Percentiles rank a stretch among this genome's conserved stretches.
Evolutionary conservation across 92 coral and sea anemone species (phyloP).

Genomic region (Pocillopora meandrina): DNA sequence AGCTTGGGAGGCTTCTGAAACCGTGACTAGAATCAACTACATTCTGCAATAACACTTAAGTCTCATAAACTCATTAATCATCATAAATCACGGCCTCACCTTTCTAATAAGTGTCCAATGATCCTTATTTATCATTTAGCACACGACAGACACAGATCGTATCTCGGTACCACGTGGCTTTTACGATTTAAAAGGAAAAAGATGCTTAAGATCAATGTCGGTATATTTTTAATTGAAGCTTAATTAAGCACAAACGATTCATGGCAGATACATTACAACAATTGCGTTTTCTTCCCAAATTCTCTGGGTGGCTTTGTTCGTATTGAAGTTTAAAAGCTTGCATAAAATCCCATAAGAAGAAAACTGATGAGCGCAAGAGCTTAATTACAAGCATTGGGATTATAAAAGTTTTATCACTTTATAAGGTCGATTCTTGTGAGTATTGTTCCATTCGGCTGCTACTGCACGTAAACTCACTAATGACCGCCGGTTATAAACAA

Average conservation of each 20-base stretch:
- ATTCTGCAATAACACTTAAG: no score
- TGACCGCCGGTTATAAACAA: slow-evolving; percentile 25
- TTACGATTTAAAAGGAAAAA: background rate
- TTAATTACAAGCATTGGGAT: background rate
- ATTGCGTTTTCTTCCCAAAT: background rate
- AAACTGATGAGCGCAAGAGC: background rate
- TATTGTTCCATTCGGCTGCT: slow-evolving; percentile 16
- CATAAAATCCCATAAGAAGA: background rate
- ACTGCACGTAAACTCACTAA: slow-evolving; percentile 6
- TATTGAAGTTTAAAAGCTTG: background rate
- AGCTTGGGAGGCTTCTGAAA: no score
- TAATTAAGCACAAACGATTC: background rate
- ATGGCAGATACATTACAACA: background rate
- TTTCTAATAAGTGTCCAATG: no score
- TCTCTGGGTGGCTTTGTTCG: background rate
- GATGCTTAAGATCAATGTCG: background rate
- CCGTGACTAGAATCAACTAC: no score
- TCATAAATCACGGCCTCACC: no score
- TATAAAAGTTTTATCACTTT: background rate
- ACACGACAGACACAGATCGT: no score
- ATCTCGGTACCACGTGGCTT: background rate
- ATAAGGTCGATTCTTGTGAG: background rate
- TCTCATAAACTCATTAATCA: no score
- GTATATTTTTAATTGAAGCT: background rate
- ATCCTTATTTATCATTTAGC: no score